phyloP scores from a whole-genome alignment of 2,797 vertebrate genomes.

The Eulemur coronatus region DNA sequence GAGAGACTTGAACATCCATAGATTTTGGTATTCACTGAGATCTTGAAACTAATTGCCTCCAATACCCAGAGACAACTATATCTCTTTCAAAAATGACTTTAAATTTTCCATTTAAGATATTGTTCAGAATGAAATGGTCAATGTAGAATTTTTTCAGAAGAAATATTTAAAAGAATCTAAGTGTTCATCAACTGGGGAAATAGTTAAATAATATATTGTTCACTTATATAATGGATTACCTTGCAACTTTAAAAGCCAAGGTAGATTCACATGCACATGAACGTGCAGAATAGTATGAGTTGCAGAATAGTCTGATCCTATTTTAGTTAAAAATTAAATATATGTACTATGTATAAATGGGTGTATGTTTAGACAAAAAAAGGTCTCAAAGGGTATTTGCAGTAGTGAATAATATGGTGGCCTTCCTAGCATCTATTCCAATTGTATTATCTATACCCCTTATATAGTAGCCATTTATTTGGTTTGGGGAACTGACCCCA shows the following conservation, averaged over 20 bases:
- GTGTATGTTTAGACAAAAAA: background rate
- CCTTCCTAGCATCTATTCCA: background rate
- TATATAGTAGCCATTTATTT: background rate
- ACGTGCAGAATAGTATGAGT: background rate
- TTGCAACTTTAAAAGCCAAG: background rate
- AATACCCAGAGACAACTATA: background rate
- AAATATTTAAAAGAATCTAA: conserved; percentile 6
- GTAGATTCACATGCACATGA: background rate
- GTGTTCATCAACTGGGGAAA: background rate
- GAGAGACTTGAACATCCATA: background rate
- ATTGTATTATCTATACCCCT: background rate
- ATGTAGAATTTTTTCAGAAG: background rate
- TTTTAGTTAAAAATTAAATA: background rate
- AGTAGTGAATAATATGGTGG: background rate
- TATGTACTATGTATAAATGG: background rate
- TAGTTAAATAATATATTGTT: background rate
- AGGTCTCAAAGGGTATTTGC: background rate
- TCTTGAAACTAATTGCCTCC: background rate
- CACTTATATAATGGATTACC: background rate
- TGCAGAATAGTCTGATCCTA: background rate
- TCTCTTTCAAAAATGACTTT: background rate
- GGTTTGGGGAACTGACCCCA: background rate
- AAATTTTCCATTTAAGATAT: background rate
- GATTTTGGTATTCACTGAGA: background rate
- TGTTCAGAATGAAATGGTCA: conserved; percentile 23